phyloP scores from a whole-genome alignment of 2,797 vertebrate genomes.

The Semaprochilodus insignis region DNA sequence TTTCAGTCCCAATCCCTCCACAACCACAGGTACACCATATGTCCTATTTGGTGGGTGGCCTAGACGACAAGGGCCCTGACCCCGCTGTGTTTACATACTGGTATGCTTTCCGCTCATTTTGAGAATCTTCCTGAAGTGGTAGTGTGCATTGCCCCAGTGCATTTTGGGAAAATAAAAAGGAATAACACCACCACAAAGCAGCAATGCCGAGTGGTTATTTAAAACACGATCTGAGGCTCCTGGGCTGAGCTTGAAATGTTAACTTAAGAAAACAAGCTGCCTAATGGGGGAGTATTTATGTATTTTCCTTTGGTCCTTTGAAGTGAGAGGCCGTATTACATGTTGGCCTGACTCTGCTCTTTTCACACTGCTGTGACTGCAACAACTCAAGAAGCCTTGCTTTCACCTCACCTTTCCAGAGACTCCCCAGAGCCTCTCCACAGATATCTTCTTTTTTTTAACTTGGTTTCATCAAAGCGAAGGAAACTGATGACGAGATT shows the following conservation, averaged over 20 bases:
- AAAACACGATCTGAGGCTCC: conserved; percentile 70
- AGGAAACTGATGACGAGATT: conserved; percentile 41
- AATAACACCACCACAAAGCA: conserved; percentile 68
- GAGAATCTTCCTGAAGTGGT: conserved; percentile 64
- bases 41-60: conserved; percentile 55
- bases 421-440: conserved; percentile 43
- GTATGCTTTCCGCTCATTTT: neutral
- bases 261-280: conserved; percentile 79
- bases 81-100: conserved; percentile 60
- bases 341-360: conserved; percentile 64
- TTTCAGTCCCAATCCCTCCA: too few species aligned
- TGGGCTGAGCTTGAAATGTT: conserved; percentile 78
- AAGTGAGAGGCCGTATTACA: conserved; percentile 69
- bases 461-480: conserved; percentile 47
- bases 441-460: conserved; percentile 41
- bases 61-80: conserved; percentile 30
- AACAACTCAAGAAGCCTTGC: conserved; percentile 61
- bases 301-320: conserved; percentile 80
- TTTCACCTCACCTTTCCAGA: conserved; percentile 61
- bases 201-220: conserved; percentile 60
- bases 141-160: conserved; percentile 51
- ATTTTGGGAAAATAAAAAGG: conserved; percentile 63
- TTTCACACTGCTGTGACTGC: conserved; percentile 64
- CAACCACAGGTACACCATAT: conserved; percentile 64
- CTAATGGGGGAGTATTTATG: conserved; percentile 82